phyloP scores from a whole-genome alignment of 2,888 invertebrate species.

The Dromius quadrimaculatus region DNA sequence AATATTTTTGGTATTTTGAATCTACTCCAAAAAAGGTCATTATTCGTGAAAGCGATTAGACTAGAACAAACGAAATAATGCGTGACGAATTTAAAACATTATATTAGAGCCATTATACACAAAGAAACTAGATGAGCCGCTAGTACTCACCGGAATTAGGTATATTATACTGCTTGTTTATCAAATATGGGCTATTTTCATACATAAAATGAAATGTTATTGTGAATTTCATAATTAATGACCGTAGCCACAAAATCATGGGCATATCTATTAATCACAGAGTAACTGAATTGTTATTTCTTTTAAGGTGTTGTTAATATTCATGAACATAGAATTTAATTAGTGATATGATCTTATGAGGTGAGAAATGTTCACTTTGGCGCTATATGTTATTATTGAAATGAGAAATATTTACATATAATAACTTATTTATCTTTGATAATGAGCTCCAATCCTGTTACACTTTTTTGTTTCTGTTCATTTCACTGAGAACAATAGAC shows the following conservation, averaged over 20 bases:
- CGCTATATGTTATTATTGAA: constrained; percentile 4
- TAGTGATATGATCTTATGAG: constrained; percentile 8
- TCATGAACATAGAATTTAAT: constrained; percentile 24
- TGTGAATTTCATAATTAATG: no score
- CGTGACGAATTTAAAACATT: constrained; percentile 34
- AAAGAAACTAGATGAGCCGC: no score
- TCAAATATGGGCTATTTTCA: no score
- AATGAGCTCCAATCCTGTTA: constrained; percentile 8
- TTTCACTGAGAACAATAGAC: constrained; percentile 3
- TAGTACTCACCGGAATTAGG: no score
- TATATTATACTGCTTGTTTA: no score
- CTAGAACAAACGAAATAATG: constrained; percentile 34
- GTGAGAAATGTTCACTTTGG: constrained; percentile 6
- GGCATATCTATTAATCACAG: no score
- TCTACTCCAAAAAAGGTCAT: constrained; percentile 22
- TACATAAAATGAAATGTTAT: no score
- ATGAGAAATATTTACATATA: constrained; percentile 3
- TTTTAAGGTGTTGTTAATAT: no score
- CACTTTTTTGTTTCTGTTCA: constrained; percentile 16
- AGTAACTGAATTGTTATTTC: no score
- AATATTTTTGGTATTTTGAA: constrained; percentile 30
- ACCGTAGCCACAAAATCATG: no score
- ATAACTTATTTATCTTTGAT: constrained; percentile 30
- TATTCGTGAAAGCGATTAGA: constrained; percentile 25
- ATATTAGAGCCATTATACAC: no score